phyloP scores from a whole-genome alignment of 2,797 vertebrate species.

The Schizopygopsis malacanthus region DNA sequence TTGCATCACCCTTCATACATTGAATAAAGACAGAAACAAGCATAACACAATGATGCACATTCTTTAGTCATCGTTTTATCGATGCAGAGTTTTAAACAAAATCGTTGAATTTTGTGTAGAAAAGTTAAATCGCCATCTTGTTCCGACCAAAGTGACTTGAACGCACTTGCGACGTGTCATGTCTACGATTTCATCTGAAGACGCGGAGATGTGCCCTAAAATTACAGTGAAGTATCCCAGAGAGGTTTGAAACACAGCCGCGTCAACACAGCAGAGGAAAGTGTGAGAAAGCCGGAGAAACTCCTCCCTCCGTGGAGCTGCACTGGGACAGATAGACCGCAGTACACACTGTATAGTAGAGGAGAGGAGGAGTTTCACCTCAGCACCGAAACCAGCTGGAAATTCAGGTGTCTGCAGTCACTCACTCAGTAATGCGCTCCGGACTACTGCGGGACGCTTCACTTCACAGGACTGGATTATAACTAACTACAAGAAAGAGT shows the following conservation, averaged over 20 bases:
- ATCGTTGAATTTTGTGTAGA: too few species aligned
- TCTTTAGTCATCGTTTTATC: too few species aligned
- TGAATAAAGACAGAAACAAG: neutral
- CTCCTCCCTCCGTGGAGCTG: conserved; percentile 53
- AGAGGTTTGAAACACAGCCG: neutral
- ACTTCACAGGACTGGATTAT: conserved; percentile 36
- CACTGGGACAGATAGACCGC: conserved; percentile 70
- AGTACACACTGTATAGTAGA: conserved; percentile 70
- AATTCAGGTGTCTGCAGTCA: conserved; percentile 80
- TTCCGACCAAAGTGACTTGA: too few species aligned
- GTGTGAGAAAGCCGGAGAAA: conserved; percentile 48
- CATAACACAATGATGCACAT: too few species aligned
- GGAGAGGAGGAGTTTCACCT: conserved; percentile 80
- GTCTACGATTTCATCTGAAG: neutral
- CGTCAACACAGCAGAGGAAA: conserved; percentile 12
- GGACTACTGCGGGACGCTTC: conserved; percentile 48
- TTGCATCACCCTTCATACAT: too few species aligned
- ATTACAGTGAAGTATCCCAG: neutral
- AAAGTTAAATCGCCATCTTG: too few species aligned
- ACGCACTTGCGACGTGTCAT: too few species aligned
- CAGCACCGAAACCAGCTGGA: conserved; percentile 78
- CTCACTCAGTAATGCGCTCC: conserved; percentile 55
- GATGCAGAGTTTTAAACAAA: too few species aligned
- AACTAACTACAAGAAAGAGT: conserved; percentile 2
- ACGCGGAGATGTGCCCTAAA: too few species aligned